Conservation (phyloP, 2,797 vertebrate species). For the Spheniscus humboldti region DNA sequence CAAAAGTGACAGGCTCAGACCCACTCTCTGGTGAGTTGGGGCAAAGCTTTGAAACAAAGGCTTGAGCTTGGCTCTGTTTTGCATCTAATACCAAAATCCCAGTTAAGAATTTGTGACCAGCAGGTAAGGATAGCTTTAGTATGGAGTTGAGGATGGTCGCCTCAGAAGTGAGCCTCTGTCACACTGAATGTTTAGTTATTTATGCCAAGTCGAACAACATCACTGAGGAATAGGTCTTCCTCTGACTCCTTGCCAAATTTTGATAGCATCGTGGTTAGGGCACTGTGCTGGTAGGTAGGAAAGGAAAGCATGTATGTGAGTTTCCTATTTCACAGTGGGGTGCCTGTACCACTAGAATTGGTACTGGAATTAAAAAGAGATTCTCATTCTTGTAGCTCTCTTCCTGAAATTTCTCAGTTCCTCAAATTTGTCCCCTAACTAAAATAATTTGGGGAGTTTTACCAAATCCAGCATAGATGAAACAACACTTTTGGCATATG, state of each 20-base stretch:
- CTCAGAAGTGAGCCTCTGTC: neutral
- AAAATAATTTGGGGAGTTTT: neutral
- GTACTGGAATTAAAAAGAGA: neutral
- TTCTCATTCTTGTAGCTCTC: neutral
- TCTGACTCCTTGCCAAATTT: neutral
- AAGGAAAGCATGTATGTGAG: rapidly evolving
- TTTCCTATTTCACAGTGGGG: neutral
- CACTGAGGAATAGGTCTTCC: neutral
- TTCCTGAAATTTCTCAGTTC: neutral
- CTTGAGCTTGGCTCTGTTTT: neutral
- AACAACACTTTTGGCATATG: neutral
- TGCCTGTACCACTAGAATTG: neutral
- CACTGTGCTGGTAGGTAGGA: neutral
- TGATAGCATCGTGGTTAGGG: neutral
- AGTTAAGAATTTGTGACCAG: neutral
- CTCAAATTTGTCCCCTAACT: neutral
- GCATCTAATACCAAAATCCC: neutral
- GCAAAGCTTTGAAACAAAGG: neutral
- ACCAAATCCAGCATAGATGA: neutral
- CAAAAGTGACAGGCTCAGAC: neutral
- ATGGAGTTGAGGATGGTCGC: neutral
- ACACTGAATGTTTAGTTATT: neutral
- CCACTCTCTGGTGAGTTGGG: neutral
- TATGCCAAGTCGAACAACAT: neutral
- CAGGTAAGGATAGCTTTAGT: neutral